These are phyloP conservation scores for Drosophila histrio DNA, from an alignment of 2,888 invertebrate genomes.

Conservation along the genomic window DNA sequence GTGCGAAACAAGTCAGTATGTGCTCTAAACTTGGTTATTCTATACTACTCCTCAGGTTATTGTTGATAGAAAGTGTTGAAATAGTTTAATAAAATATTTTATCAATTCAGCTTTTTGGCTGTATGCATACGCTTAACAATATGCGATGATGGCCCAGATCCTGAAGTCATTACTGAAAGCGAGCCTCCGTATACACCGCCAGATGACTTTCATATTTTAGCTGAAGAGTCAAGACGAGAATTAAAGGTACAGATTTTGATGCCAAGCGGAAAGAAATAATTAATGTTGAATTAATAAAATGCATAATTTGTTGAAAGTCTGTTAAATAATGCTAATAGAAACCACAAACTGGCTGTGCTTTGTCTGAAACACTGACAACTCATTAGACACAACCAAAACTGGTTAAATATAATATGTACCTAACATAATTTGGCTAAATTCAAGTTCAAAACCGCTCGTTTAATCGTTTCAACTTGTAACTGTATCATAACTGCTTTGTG, in stretches of 20 bases:
- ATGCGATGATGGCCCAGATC: constrained; percentile 9
- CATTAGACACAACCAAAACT: constrained; percentile 21
- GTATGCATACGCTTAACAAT: constrained; percentile 4
- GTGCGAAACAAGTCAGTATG: constrained; percentile 12
- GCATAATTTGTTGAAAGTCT: neutral
- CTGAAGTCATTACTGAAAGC: constrained; percentile 38
- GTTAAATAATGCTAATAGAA: constrained; percentile 40
- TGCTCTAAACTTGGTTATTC: neutral
- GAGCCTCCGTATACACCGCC: constrained; percentile 23
- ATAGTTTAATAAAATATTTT: neutral
- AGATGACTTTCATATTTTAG: constrained; percentile 11
- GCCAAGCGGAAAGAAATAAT: constrained; percentile 22
- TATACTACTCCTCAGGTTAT: constrained; percentile 21
- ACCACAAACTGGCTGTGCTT: neutral
- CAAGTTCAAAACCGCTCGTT: constrained; percentile 41
- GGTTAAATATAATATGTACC: constrained; percentile 33
- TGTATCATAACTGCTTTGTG: constrained; percentile 14
- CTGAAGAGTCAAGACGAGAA: neutral
- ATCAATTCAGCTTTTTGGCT: constrained; percentile 21
- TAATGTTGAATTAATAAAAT: constrained; percentile 17
- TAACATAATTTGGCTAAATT: constrained; percentile 12
- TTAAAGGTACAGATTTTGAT: neutral
- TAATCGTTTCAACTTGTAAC: constrained; percentile 12
- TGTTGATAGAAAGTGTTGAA: neutral
- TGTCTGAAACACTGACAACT: constrained; percentile 3